Evolutionary conservation across 2,888 invertebrate genomes (phyloP), one percentile per base, ranked within the genome.

Genomic region (Crepidodera aurea): DNA sequence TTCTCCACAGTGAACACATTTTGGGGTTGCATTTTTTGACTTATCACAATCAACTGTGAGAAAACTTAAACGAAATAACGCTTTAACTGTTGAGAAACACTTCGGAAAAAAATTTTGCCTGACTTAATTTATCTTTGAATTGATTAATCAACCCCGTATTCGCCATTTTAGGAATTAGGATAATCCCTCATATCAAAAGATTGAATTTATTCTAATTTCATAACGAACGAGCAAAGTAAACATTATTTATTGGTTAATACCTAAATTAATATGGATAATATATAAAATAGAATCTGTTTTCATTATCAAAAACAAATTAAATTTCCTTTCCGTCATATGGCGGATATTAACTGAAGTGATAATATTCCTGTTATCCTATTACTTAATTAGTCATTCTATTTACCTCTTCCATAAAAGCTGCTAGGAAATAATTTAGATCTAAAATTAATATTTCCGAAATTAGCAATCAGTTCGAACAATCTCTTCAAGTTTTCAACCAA

Each of bases 221-320:
- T n/a, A 51, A 51, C 18, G 27, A 19, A 32, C 34, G 1, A 22
- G 53, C 8, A 27, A 37, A 29, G 53, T 27, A 40, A 51, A 51
- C 37, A 51, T 19, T 51, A 39, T 15, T 39, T 22, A 51, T 37
- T 19, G 15, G 32, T 25, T 40, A 32, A 39, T 37, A 37, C 51
- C 37, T 51, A 39, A 39, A 53, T 40, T 53, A 39, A 53, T 39
- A 53, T 27, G 16, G 40, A 53, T 27, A 53, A n/a, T 32, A 22
- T 22, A 32, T 39, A 22, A 25, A 53, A 39, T 40, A 15, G 53
- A 53, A 53, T 40, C 16, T 25, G 34, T 15, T 40, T 40, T 39
- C n/a, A 53, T 53, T 53, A 53, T 39, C 40, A 53, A 25, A 53
- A 25, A 53, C 10, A 53, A 53, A 53, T 53, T 40, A 27, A 53